Evolutionary conservation across 2,888 invertebrate genomes (phyloP).

Genomic region (Drosophila suboccidentalis): DNA sequence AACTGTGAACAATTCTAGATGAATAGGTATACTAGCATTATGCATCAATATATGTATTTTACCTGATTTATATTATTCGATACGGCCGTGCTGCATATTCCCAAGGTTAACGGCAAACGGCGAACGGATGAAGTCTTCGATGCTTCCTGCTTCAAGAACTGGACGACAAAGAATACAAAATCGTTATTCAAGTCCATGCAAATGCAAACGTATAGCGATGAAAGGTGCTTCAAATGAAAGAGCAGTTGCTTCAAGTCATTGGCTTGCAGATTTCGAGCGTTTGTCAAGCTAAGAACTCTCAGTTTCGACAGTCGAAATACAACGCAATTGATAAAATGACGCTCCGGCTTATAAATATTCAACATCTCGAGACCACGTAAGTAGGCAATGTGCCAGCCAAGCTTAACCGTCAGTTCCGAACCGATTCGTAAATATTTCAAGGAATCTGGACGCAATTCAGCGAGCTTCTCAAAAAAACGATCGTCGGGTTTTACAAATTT

Average conservation of each 20-base stretch:
- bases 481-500: conserved; percentile 15
- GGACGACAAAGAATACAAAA: conserved; percentile 17
- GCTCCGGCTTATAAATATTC: conserved; percentile 23
- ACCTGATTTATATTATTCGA: conserved; percentile 17
- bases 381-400: conserved; percentile 6
- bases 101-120: conserved; percentile 34
- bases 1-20: neutral
- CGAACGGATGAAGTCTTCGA: neutral
- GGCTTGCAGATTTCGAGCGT: neutral
- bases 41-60: neutral
- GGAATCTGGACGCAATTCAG: conserved; percentile 16
- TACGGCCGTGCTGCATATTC: conserved; percentile 12
- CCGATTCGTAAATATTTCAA: conserved; percentile 41
- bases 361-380: conserved; percentile 11
- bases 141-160: conserved; percentile 12
- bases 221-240: conserved; percentile 19
- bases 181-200: conserved; percentile 10
- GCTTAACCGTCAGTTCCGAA: conserved; percentile 3
- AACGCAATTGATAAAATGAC: conserved; percentile 5
- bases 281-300: conserved; percentile 18
- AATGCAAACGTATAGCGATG: conserved; percentile 12
- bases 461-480: conserved; percentile 29
- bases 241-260: conserved; percentile 27
- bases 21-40: no score
- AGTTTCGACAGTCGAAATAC: conserved; percentile 18